Conservation (phyloP, 2,113 vertebrate genomes). For the Dipodomys stephensi region DNA sequence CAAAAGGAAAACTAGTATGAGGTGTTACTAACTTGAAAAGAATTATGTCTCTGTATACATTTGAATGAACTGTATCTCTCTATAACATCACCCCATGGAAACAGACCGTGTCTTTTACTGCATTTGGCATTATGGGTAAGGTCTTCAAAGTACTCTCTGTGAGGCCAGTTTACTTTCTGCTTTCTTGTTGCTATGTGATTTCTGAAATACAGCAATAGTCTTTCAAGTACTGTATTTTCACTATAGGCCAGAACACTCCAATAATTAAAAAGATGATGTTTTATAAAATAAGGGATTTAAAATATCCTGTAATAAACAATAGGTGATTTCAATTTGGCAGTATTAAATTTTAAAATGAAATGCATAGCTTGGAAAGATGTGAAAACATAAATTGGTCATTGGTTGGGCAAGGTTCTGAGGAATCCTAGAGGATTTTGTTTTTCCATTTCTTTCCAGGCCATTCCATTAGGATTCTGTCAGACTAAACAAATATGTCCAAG, state of each 20-base stretch:
- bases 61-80: conserved; percentile 54
- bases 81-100: conserved; percentile 60
- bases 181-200: conserved; percentile 64
- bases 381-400: neutral
- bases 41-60: conserved; percentile 61
- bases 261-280: conserved; percentile 23
- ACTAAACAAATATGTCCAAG: conserved; percentile 34
- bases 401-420: neutral
- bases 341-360: conserved; percentile 26
- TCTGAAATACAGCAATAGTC: conserved; percentile 28
- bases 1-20: conserved; percentile 6
- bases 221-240: conserved; percentile 43
- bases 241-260: neutral
- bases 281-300: neutral
- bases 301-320: neutral
- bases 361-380: neutral
- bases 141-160: conserved; percentile 24
- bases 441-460: conserved; percentile 19
- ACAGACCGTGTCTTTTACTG: conserved; percentile 44
- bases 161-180: conserved; percentile 50
- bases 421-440: neutral
- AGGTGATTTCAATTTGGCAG: conserved; percentile 39
- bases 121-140: conserved; percentile 9
- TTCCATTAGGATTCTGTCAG: conserved; percentile 56
- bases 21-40: conserved; percentile 33